These are phyloP conservation scores for Carposina sasakii DNA, from an alignment of 1,140 invertebrate genomes.

Conservation along the genomic window DNA sequence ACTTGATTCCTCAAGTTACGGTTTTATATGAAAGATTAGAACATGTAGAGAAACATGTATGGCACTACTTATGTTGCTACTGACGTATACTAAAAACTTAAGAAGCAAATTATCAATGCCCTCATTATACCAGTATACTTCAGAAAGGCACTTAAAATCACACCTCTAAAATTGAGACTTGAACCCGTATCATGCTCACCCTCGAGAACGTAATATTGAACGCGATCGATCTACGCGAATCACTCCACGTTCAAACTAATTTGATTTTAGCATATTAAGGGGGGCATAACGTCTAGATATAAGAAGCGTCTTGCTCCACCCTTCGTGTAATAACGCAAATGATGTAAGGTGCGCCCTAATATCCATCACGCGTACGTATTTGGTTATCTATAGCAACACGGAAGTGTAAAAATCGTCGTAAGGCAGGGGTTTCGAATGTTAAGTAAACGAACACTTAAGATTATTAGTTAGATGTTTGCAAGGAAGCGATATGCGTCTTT, in stretches of 20 bases:
- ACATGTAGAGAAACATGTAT: no score
- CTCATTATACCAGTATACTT: no score
- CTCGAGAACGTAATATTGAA: conserved; percentile 40
- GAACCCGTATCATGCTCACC: no score
- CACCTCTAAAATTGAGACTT: no score
- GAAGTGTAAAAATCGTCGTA: conserved; percentile 69
- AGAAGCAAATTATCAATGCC: no score
- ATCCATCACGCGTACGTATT: conserved; percentile 69
- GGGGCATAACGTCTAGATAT: conserved; percentile 55
- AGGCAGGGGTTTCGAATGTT: conserved; percentile 35
- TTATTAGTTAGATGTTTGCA: no score
- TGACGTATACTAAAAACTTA: no score
- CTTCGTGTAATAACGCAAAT: conserved; percentile 64
- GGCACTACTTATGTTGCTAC: no score
- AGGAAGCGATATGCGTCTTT: no score
- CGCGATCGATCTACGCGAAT: conserved; percentile 58
- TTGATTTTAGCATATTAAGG: conserved; percentile 72
- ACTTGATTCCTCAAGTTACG: no score
- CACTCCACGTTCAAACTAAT: conserved; percentile 67
- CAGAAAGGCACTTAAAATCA: no score
- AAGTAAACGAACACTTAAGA: conserved; percentile 31
- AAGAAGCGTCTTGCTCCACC: conserved; percentile 61
- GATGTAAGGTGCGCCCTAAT: conserved; percentile 71
- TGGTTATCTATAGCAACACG: conserved; percentile 68
- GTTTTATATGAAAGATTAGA: no score